phyloP scores from a whole-genome alignment of 2,888 invertebrate genomes.

The Nephrotoma guestfalica region DNA sequence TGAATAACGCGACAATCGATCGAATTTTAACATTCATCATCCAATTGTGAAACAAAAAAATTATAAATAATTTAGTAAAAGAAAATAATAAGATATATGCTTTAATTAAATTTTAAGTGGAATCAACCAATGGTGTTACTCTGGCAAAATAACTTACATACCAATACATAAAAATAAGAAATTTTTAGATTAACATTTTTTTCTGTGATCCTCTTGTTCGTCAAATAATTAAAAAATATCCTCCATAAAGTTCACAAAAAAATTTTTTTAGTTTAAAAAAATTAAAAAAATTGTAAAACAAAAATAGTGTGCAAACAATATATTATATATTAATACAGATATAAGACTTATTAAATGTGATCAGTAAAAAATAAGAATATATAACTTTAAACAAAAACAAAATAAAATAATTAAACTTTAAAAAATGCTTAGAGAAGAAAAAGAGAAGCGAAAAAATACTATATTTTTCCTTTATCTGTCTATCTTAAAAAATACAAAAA shows the following conservation, averaged over 20 bases:
- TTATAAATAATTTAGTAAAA: slow-evolving; percentile 14
- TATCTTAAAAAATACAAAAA: background rate
- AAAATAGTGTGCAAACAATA: background rate
- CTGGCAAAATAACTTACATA: background rate
- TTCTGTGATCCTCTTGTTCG: background rate
- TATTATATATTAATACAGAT: background rate
- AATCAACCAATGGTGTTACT: background rate
- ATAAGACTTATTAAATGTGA: background rate
- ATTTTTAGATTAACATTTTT: background rate
- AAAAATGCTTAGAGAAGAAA: background rate
- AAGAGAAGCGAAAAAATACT: background rate
- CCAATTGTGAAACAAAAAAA: slow-evolving; percentile 12
- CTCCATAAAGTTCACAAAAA: background rate
- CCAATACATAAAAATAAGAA: background rate
- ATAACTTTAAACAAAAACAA: background rate
- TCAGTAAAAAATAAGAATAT: background rate
- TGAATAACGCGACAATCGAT: background rate
- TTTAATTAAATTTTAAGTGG: slow-evolving; percentile 5
- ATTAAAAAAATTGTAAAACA: background rate
- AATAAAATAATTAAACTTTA: background rate
- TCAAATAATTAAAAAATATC: background rate
- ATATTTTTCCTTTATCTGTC: background rate
- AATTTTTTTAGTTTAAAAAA: background rate
- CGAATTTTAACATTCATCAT: slow-evolving; percentile 11
- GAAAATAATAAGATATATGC: slow-evolving; percentile 5